Base-by-base conservation (phyloP, 2,888 invertebrate genomes). In the Ametastegia equiseti region DNA sequence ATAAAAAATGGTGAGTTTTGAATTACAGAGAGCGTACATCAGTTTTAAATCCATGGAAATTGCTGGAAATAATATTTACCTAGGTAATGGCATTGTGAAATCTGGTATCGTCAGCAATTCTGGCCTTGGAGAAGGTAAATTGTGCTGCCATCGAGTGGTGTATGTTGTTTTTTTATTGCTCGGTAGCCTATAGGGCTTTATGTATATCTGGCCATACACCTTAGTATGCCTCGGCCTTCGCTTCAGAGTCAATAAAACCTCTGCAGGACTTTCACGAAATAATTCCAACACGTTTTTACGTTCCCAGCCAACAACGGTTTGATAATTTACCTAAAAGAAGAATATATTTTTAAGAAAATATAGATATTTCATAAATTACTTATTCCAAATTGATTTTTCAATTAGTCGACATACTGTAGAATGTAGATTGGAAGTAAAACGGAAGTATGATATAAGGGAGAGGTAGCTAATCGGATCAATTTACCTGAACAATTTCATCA, bases 401-500 rank as follows among this genome's bases (percentile, higher is more conserved):
- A n/a, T n/a, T n/a, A n/a, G n/a, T n/a, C n/a, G n/a, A n/a, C n/a
- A n/a, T n/a, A n/a, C n/a, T n/a, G n/a, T n/a, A 33, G 3, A 78
- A 79, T 47, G 54, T n/a, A 27, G 33, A 50, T 63, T 23, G 27
- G n/a, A 73, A 73, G 1, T n/a, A 23, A 7, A 30, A 50, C 11
- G 7, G 9, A 54, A 50, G n/a, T 47, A n/a, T 19, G 54, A 27
- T 9, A 42, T 42, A 23, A 23, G 19, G 30, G 13, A 33, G 30
- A 5, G 30, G 0, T n/a, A 69, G 19, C 33, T 30, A 6, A 4
- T 27, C 27, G 4, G 36, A 63, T 3, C 30, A 19, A 89, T 94
- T 94, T 85, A 97, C 97, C 94, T 98, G 97, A 60, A 99, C 96
- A 86, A 99, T 97, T 93, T 99, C 99, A 92, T 99, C 99, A 0